Evolutionary conservation across 2,888 invertebrate species (phyloP), one percentile per base, ranked within the genome.

Genomic region (Drosophila atripex): DNA sequence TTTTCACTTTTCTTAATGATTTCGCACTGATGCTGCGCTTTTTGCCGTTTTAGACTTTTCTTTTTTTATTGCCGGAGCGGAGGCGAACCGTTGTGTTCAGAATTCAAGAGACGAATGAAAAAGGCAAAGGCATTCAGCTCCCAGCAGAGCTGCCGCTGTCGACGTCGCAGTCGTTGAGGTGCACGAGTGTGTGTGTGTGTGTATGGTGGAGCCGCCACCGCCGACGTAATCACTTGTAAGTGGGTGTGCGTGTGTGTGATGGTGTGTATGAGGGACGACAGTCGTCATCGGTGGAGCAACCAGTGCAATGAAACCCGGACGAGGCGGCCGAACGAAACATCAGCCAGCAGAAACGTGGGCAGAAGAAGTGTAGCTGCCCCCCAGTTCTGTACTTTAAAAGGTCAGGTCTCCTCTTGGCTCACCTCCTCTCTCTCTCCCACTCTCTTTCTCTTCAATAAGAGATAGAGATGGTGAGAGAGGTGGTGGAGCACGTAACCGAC

Each of bases 91-190:
- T 86, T 79, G 78, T 84, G 89, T 88, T 90, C 88, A 85, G 88
- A 89, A 90, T 89, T 90, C 90, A 89, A 89, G 88, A 89, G 90
- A 89, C 90, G 90, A 90, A 90, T 90, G 90, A 91, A 65, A 90
- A 85, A 86, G 74, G 90, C 90, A 66, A 90, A 84, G 86, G 73
- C 75, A 78, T 77, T 83, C 76, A 82, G 75, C 86, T 76, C 71
- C 86, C 75, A 79, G 59, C 86, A 77, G 70, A 80, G 79, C 85
- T 87, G 75, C 69, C 32, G 38, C 54, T 41, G 66, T 12, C 45
- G 43, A 47, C 63, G 32, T 58, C 66, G 52, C 60, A 50, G 55
- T 32, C 32, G 66, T 49, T 35, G 21, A 21, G 68, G 14, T 57
- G 35, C 32, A 28, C 28, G 39, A 45, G 52, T 63, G 69, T 53